phyloP scores from a whole-genome alignment of 2,113 vertebrate species.

The Burhinus bistriatus region DNA sequence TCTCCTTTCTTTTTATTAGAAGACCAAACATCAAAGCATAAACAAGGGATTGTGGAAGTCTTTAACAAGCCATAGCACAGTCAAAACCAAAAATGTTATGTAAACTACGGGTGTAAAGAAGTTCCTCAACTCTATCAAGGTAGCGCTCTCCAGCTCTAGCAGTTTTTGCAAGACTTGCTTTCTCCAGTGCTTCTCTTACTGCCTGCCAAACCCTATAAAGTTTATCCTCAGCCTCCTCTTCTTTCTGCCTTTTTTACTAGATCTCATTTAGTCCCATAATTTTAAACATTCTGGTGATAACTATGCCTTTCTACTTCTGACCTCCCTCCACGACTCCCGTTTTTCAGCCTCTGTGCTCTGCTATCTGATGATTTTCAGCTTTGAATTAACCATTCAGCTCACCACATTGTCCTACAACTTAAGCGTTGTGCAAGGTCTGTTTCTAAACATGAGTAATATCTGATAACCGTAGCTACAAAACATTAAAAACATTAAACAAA shows the following conservation, averaged over 20 bases:
- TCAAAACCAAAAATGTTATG: neutral
- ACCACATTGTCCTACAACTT: neutral
- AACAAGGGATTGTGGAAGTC: neutral
- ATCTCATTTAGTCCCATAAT: neutral
- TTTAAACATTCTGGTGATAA: neutral
- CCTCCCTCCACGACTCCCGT: neutral
- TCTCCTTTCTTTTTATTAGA: conserved; percentile 6
- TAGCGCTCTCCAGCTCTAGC: fast-evolving
- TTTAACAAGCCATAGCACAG: neutral
- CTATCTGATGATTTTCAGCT: neutral
- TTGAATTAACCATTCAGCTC: neutral
- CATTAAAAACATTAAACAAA: neutral
- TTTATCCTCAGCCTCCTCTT: neutral
- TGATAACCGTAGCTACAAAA: neutral
- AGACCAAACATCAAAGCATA: neutral
- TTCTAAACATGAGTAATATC: neutral
- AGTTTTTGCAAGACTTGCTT: neutral
- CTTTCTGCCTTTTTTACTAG: neutral
- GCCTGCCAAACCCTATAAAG: neutral
- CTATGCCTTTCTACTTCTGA: neutral
- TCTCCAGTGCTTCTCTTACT: neutral
- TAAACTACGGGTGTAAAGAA: neutral
- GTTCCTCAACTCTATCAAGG: neutral
- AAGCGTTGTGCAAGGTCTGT: fast-evolving
- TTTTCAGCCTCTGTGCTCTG: neutral